Conservation (phyloP, 2,113 vertebrate genomes). For the Chaenocephalus aceratus region DNA sequence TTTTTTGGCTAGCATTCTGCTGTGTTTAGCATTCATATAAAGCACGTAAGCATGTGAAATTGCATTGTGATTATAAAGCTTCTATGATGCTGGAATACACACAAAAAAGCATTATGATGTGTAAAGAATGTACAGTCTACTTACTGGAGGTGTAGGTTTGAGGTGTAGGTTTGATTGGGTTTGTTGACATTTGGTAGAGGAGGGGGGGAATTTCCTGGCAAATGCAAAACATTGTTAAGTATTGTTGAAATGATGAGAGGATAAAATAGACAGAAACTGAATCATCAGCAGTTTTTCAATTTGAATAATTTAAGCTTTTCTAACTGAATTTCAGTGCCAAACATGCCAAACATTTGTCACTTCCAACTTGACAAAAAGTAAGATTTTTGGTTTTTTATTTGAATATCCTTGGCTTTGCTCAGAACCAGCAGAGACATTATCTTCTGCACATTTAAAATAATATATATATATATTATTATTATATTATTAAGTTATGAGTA, state of each 20-base stretch:
- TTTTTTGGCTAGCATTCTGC: background rate
- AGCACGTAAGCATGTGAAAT: background rate
- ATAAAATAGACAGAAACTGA: background rate
- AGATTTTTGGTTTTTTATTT: too few species aligned
- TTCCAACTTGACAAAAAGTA: too few species aligned
- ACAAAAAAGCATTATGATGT: background rate
- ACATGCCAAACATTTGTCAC: background rate
- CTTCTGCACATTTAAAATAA: background rate
- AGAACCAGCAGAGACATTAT: background rate
- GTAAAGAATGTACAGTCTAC: background rate
- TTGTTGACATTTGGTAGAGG: constrained; percentile 17
- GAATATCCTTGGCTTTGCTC: background rate
- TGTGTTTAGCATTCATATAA: background rate
- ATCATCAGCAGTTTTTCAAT: background rate
- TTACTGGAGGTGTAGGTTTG: background rate
- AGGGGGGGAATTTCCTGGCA: background rate
- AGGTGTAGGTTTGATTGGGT: background rate
- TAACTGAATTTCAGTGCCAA: background rate
- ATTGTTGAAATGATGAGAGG: background rate
- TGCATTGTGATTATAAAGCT: background rate
- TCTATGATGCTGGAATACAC: background rate
- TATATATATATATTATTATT: too few species aligned
- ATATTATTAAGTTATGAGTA: too few species aligned
- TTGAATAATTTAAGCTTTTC: background rate
- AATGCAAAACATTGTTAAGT: background rate